Base-by-base conservation (phyloP, 2,113 vertebrate genomes). In the Ranitomeya imitator region DNA sequence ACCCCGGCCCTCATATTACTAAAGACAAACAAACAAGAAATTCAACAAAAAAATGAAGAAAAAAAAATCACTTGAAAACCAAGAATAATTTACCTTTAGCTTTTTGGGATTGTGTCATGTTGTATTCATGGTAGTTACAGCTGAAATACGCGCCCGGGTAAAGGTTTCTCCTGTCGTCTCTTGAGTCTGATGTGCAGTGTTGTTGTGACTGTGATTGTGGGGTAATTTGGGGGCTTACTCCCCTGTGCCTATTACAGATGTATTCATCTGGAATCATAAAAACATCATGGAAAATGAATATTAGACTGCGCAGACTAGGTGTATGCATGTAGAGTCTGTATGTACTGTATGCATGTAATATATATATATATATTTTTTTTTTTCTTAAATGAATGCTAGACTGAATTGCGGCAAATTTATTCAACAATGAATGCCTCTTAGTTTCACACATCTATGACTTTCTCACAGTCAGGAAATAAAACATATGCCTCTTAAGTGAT, bases 61-160 rank as follows among this genome's bases (percentile, higher is more conserved):
- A 14, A 3, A n/a, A 15, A 67, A 21, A 18, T 63, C 21, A 67
- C 23, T 12, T 14, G 2, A 13, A 37, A 45, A 37, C 37, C 7
- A 73, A 37, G 69, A 1, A 45, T 74, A 57, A 59, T 15, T 21
- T 90, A 99, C 98, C 97, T 93, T 96, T 94, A 1, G 90, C 91
- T 93, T 95, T 97, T 91, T 93, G 92, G 85, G 93, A 91, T 31
- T 93, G 91, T n/a, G 94, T 92, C 90, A 93, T 91, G 89, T 91
- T 90, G 82, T 94, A 98, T 73, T 96, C 92, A 85, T 95, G 92
- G 93, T 96, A 97, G 45, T 89, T 94, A 84, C 93, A 90, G 76
- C 90, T 89, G 12, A 92, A 97, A 89, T 95, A 95, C 7, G 93
- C 95, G 3, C 92, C 91, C 26, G 93, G 79, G 78, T 96, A 96